Evolutionary conservation across 2,888 invertebrate genomes (phyloP), one percentile per base, ranked within the genome.

Genomic region (Seladonia tumulorum): DNA sequence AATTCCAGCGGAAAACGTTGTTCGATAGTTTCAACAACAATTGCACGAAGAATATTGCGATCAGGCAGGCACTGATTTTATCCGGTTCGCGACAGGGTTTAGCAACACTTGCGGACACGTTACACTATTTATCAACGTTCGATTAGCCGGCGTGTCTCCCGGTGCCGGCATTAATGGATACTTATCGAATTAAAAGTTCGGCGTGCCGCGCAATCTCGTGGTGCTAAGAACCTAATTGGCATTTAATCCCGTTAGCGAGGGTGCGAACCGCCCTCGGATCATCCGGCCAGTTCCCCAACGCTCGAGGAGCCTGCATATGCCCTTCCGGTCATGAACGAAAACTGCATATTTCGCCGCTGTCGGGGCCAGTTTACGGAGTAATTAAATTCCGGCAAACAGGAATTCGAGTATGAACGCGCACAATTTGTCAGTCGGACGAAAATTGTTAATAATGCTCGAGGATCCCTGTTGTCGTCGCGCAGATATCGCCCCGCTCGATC

Each of bases 111-210:
- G 68, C 42, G 68, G 35, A 25, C 60, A 60, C 74, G 49, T 76
- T 71, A 60, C 71, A 75, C 57, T 60, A 57, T 85, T 85, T 79
- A 76, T 25, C 63, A 57, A 49, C 45, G 76, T 60, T 78, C 81
- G 85, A 86, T 85, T 68, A 86, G 70, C 76, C n/a, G 25, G n/a
- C 22, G 35, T 45, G 12, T n/a, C 78, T 16, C 57, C 25, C 68
- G 63, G 45, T 29, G 68, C 79, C 68, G 42, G 49, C 87, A 88
- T 90, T 92, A 92, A 92, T 90, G 86, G 90, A 81, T 91, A 90
- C 92, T 93, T 91, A 93, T 93, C 90, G 89, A 91, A 92, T 93
- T 91, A 92, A 92, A 93, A 93, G 87, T 92, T 93, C 88, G 86
- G 90, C 90, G 80, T 85, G 88, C 82, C 89, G 87, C 88, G 90